Base-by-base conservation (phyloP, 2,797 vertebrate genomes). In the Sternarchorhynchus goeldii region DNA sequence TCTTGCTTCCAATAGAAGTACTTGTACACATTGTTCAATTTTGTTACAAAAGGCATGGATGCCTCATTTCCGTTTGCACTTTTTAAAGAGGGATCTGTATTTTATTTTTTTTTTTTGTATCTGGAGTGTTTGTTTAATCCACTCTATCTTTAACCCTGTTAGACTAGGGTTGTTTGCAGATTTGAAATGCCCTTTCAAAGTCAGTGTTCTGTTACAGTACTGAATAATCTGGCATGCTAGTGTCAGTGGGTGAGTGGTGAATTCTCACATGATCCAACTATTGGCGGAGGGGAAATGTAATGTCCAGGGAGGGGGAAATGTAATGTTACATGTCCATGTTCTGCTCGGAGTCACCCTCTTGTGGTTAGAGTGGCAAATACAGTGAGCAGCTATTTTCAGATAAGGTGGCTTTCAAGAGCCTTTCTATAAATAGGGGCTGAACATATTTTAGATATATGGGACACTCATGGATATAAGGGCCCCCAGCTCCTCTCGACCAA, bases 381-480 rank as follows among this genome's bases (percentile, higher is more conserved):
- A 39, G 2, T 21, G 29, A 6, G 18, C 18, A 57, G 17, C 41
- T 67, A 2, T 31, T 18, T 55, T 55, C 2, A 53, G 18, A 4
- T 21, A 56, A 17, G 8, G 1, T 12, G 68, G 53, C 29, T 56
- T 17, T 34, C 58, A 6, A 32, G 45, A 32, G 45, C 17, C 5
- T 16, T 56, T 31, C 67, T 55, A n/a, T 70, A 32, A 56, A 31
- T 18, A 8, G 12, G 5, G 6, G 3, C 53, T 45, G 25, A 53
- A 70, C 67, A 56, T 25, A 68, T 69, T 69, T 69, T 45, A 68
- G n/a, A n/a, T 4, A 1, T 56, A 41, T 50, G 39, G n/a, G 50
- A 10, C 41, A 31, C 62, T 18, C 32, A 31, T 29, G 6, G 16
- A 32, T 34, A 4, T 31, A 25, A 39, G 18, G 21, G 36, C 1